These are phyloP conservation scores for Drosophila cardini DNA, from an alignment of 1,140 invertebrate genomes.

Conservation along the genomic window DNA sequence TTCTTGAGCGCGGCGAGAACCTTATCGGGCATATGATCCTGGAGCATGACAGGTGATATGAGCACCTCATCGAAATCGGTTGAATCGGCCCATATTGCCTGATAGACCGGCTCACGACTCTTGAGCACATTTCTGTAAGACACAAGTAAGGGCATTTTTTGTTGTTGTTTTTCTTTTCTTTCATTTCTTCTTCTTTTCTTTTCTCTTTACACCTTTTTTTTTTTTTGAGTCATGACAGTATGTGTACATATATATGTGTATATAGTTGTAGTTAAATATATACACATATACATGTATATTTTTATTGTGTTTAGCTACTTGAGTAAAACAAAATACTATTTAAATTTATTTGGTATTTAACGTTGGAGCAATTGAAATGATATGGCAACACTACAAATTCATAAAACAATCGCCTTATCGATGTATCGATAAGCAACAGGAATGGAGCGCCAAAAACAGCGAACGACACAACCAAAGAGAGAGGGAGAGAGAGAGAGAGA, in stretches of 20 bases:
- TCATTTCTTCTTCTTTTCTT: conserved; percentile 2
- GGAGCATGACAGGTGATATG: conserved; percentile 95
- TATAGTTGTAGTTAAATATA: neutral
- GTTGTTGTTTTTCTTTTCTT: conserved; percentile 10
- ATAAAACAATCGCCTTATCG: conserved; percentile 6
- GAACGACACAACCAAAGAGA: conserved; percentile 4
- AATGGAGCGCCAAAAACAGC: neutral
- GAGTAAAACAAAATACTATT: conserved; percentile 11
- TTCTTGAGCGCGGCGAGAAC: conserved; percentile 94
- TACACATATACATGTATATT: neutral
- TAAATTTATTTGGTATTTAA: neutral
- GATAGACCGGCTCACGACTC: conserved; percentile 92
- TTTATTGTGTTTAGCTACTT: conserved; percentile 2
- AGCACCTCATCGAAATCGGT: conserved; percentile 95
- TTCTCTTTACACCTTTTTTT: neutral
- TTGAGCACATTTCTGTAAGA: conserved; percentile 88
- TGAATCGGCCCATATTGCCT: conserved; percentile 95
- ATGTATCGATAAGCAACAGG: neutral
- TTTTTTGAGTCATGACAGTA: neutral
- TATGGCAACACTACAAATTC: conserved; percentile 13
- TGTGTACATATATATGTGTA: neutral
- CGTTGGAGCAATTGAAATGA: conserved; percentile 9
- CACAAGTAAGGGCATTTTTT: conserved; percentile 45
- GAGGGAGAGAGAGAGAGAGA: conserved; percentile 11
- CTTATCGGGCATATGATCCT: conserved; percentile 97